Evolutionary conservation across 2,797 vertebrate species (phyloP).

Genomic region (Orientallactaga sibirica): DNA sequence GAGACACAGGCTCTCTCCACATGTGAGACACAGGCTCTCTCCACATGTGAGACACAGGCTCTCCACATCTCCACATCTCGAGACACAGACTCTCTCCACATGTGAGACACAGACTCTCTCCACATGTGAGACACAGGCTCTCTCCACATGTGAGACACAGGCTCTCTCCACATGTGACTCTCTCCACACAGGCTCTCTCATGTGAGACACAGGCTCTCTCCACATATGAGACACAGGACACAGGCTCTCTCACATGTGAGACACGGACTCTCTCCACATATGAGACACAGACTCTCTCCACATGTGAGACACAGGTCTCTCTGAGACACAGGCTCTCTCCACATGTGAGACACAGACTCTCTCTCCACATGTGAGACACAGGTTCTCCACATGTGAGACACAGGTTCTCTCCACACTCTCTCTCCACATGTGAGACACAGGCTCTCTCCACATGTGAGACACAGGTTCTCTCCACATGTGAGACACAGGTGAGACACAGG

Average conservation of each 20-base stretch:
- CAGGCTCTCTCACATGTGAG: not conserved
- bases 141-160: not conserved
- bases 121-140: too few relatives aligned
- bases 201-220: not conserved
- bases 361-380: not conserved
- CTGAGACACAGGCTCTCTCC: too few relatives aligned
- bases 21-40: not conserved
- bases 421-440: too few relatives aligned
- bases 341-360: not conserved
- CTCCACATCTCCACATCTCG: too few relatives aligned
- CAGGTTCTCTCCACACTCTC: too few relatives aligned
- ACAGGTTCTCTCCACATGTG: not conserved
- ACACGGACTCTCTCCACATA: not conserved
- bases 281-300: not conserved
- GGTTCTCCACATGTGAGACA: not conserved
- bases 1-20: too few relatives aligned
- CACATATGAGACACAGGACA: too few relatives aligned
- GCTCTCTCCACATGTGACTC: not conserved
- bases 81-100: not conserved
- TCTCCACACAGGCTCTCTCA: too few relatives aligned
- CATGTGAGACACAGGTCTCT: too few relatives aligned
- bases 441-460: not conserved
- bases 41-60: too few relatives aligned
- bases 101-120: too few relatives aligned
- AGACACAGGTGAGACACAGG: not conserved